These are phyloP conservation scores for Branchellion lobata DNA, from an alignment of 2,888 invertebrate genomes.

Conservation along the genomic window DNA sequence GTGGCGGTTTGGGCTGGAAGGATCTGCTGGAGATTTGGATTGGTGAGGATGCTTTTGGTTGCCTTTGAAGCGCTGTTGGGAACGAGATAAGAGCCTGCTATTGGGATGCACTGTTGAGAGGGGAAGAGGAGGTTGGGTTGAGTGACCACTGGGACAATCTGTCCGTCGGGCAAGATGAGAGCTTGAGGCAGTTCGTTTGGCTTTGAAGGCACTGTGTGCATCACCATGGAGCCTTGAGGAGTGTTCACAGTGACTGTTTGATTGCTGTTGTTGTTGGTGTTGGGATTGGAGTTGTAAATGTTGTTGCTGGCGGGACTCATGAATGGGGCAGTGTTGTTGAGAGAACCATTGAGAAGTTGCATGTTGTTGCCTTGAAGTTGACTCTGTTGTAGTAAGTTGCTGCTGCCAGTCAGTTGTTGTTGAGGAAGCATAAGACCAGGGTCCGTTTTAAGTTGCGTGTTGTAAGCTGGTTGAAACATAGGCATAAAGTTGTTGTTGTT, in stretches of 20 bases:
- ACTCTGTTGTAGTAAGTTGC: not conserved
- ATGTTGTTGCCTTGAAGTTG: not conserved
- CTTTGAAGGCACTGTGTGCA: conserved; percentile 50
- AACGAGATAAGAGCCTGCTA: conserved; percentile 50
- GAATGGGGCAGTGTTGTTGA: not conserved
- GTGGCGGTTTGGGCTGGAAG: conserved; percentile 20
- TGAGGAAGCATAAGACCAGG: not conserved
- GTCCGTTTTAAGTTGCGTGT: not conserved
- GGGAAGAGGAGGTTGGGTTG: conserved; percentile 57
- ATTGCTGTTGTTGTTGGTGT: not conserved
- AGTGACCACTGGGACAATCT: conserved; percentile 62
- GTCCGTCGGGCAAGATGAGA: conserved; percentile 62
- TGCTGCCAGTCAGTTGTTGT: not conserved
- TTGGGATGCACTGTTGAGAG: conserved; percentile 50
- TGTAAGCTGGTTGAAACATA: conserved; percentile 3
- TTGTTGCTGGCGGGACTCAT: conserved; percentile 4
- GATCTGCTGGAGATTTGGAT: conserved; percentile 21
- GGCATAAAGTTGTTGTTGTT: not conserved
- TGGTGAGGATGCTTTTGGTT: conserved; percentile 1
- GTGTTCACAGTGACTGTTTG: conserved; percentile 50
- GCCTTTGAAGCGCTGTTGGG: conserved; percentile 28
- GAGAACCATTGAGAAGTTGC: conserved; percentile 1
- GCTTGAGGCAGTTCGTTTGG: conserved; percentile 59
- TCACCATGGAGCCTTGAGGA: conserved; percentile 48
- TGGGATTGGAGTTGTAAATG: not conserved